phyloP scores from a whole-genome alignment of 1,140 invertebrate genomes.

The Globodera rostochiensis region DNA sequence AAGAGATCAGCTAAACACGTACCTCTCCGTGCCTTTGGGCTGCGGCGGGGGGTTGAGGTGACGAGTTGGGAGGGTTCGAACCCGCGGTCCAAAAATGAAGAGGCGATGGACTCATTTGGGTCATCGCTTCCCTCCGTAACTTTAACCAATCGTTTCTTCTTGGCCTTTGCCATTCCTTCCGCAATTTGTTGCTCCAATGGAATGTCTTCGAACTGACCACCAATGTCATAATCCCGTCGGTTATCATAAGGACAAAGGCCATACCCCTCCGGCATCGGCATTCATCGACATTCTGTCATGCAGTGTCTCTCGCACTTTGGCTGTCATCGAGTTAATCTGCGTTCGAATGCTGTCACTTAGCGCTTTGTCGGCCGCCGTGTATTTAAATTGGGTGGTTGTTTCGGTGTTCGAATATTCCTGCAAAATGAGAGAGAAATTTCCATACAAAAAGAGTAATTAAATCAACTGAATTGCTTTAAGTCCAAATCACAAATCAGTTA shows the following conservation, averaged over 20 bases:
- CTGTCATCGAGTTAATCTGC: constrained; percentile 11
- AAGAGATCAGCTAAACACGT: background rate
- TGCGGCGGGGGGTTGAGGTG: constrained; percentile 16
- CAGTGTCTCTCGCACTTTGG: constrained; percentile 9
- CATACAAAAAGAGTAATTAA: background rate
- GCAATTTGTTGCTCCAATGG: constrained; percentile 17
- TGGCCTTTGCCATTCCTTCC: background rate
- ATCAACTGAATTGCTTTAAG: too few species aligned
- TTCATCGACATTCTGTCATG: background rate
- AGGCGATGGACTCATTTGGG: constrained; percentile 5
- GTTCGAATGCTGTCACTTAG: constrained; percentile 22
- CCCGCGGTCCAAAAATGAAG: constrained; percentile 16
- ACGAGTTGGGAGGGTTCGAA: constrained; percentile 13
- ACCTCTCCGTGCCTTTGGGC: background rate
- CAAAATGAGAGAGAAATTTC: background rate
- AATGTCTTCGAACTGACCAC: background rate
- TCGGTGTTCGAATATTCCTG: constrained; percentile 39
- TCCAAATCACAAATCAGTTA: background rate
- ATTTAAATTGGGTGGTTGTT: constrained; percentile 22
- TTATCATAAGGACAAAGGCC: background rate
- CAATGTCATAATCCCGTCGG: background rate
- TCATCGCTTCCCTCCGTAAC: background rate
- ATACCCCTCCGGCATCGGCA: background rate
- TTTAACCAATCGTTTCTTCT: background rate
- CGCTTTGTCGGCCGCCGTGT: constrained; percentile 19